phyloP scores from a whole-genome alignment of 2,888 invertebrate species.

The Trichopoda pennipes region DNA sequence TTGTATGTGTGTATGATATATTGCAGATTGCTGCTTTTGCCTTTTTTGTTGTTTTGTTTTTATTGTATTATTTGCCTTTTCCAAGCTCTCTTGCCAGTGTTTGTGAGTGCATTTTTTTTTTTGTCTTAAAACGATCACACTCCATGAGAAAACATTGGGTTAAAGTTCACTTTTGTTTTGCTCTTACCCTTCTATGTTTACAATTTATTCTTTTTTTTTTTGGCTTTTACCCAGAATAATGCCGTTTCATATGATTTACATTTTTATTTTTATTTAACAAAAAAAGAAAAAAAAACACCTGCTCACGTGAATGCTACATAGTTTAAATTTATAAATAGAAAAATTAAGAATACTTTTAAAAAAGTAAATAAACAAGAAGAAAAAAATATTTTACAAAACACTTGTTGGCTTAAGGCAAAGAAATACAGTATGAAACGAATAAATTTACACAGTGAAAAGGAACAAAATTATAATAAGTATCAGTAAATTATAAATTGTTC shows the following conservation, averaged over 20 bases:
- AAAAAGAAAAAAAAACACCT: slow-evolving; percentile 38
- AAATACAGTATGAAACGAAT: no score
- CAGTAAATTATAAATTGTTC: no score
- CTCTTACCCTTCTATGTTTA: slow-evolving; percentile 37
- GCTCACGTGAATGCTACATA: slow-evolving; percentile 36
- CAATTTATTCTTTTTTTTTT: slow-evolving; percentile 25
- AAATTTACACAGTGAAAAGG: no score
- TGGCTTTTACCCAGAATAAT: slow-evolving; percentile 35
- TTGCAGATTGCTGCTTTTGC: slow-evolving; percentile 9
- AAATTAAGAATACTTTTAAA: neutral
- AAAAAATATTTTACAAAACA: no score
- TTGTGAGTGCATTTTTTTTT: neutral
- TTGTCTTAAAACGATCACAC: slow-evolving; percentile 28
- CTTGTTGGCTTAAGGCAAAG: no score
- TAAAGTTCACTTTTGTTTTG: slow-evolving; percentile 52
- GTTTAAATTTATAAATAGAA: slow-evolving; percentile 21
- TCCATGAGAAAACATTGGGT: slow-evolving; percentile 35
- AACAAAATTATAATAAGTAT: no score
- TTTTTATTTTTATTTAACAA: slow-evolving; percentile 18
- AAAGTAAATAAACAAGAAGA: no score
- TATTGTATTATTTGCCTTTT: neutral
- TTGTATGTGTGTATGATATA: slow-evolving; percentile 10
- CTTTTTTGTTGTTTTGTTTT: slow-evolving; percentile 4
- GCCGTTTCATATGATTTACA: slow-evolving; percentile 6
- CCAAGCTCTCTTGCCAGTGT: neutral